Evolutionary conservation across 2,113 vertebrate species (phyloP).

Genomic region (Pao palembangensis): DNA sequence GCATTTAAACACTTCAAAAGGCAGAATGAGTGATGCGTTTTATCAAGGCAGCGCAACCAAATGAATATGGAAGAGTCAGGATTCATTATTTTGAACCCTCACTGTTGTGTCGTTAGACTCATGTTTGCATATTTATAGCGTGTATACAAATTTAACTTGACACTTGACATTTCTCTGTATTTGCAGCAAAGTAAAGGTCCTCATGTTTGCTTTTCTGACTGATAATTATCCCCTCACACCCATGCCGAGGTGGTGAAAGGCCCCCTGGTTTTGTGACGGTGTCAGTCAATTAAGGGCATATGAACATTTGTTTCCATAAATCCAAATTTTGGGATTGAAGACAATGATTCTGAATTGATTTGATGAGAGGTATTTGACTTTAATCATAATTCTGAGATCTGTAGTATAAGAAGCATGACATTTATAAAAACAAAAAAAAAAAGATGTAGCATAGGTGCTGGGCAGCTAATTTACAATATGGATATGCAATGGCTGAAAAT

Average conservation of each 20-base stretch:
- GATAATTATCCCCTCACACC: slow-evolving; percentile 25
- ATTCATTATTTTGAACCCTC: slow-evolving; percentile 1
- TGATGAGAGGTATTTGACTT: no score
- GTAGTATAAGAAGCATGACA: no score
- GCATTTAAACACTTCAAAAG: background rate
- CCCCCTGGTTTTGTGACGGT: slow-evolving; percentile 6
- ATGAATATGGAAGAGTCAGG: background rate
- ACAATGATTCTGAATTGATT: no score
- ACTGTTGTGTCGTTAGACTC: background rate
- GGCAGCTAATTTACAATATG: background rate
- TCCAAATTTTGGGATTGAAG: no score
- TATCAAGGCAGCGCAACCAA: background rate
- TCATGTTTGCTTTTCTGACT: slow-evolving; percentile 7
- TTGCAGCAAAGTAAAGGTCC: background rate
- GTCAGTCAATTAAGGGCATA: slow-evolving; percentile 4
- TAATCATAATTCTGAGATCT: no score
- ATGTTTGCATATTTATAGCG: background rate
- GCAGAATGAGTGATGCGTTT: background rate
- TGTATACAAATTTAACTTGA: background rate
- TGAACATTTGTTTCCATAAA: no score
- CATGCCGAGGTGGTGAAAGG: slow-evolving; percentile 17
- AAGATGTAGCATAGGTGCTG: background rate
- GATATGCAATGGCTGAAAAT: background rate
- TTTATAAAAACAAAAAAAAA: no score
- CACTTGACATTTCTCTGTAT: background rate